Percentiles rank a stretch among this genome's conserved stretches.
phyloP scores from a whole-genome alignment of 1,140 invertebrate species.

The Tribolium castaneum region DNA sequence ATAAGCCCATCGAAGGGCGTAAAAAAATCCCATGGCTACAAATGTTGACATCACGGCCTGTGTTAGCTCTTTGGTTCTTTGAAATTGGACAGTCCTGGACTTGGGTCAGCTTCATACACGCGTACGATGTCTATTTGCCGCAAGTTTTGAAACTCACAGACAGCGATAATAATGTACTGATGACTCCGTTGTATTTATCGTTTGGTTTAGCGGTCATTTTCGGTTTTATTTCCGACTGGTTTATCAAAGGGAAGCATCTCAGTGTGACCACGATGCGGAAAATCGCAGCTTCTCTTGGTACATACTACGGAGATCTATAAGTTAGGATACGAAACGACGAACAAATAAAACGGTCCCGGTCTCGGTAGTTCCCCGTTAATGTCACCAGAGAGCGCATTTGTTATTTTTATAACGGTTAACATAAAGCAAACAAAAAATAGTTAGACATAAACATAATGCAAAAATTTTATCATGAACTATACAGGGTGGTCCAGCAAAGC shows the following conservation, averaged over 20 bases:
- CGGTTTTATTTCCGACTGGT: neutral
- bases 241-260: neutral
- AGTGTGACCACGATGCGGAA: neutral
- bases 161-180: neutral
- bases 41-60: neutral
- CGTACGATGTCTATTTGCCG: neutral
- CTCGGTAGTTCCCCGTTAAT: no score
- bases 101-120: neutral
- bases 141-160: neutral
- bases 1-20: neutral
- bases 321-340: no score
- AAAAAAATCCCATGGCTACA: neutral
- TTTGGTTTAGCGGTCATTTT: neutral
- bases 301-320: no score
- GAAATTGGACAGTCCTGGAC: neutral
- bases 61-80: neutral
- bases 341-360: no score
- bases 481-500: no score
- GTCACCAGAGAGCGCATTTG: no score
- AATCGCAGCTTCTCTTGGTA: neutral
- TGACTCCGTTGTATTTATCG: neutral
- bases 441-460: no score
- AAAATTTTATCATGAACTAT: no score
- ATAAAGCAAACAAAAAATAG: no score
- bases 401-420: no score